Evolutionary conservation across 2,888 invertebrate genomes (phyloP), one percentile per base, ranked within the genome.

Genomic region (Leptogaster cylindrica): DNA sequence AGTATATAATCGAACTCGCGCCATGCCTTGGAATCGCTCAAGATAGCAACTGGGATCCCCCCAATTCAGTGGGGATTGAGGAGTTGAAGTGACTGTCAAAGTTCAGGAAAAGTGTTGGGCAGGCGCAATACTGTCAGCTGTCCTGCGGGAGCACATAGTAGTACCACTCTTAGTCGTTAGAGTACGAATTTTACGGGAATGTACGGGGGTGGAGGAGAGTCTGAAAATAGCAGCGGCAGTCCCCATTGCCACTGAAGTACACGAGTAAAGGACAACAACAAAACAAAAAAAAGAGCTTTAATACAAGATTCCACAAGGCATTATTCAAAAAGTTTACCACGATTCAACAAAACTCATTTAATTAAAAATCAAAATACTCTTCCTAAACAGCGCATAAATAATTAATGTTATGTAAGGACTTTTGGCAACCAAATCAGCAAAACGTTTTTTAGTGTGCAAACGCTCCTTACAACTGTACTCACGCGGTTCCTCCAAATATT

Each of bases 331-430:
- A 52, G 52, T 52, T 52, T 52, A 31, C 12, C 33, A 52, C 52
- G 52, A 52, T 52, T 52, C 52, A 52, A 52, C 31, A 52, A 52
- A 52, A 52, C 28, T 52, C 52, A 31, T 52, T 52, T 52, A 52
- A 52, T 52, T 52, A 52, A 52, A 52, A 50, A 33, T 20, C 8
- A 23, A 46, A 23, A 10, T 23, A 23, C 33, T 31, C 52, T 5
- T 31, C 31, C 52, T 52, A 28, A 31, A 27, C 31, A 10, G 7
- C 4, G 31, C 18, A 52, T 52, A 52, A 52, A 31, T 52, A 52
- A 52, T 33, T 52, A 52, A 52, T 31, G 52, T 52, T 52, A 52
- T 31, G 20, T 52, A 52, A 52, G 52, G 52, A 52, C 16, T 16
- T 52, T 31, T 52, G 27, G 52, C 18, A 14, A 23, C 12, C 16